Base-by-base conservation (phyloP, 2,888 invertebrate genomes). In the Spodoptera exigua region DNA sequence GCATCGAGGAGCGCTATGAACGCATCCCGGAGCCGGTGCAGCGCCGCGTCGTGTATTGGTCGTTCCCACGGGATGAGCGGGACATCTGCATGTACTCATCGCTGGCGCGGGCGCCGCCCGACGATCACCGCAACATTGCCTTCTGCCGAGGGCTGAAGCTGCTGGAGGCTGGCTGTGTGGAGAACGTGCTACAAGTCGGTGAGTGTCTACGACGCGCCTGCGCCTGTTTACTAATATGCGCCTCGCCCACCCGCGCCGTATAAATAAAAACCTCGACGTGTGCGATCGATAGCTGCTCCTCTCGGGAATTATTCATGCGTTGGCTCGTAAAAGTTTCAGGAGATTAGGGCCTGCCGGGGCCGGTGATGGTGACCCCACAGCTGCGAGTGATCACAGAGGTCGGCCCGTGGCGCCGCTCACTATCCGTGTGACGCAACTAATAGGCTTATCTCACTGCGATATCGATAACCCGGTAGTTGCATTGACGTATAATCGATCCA, bases 81-180 rank as follows among this genome's bases (percentile, higher is more conserved):
- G 97, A 97, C 94, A 97, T 98, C 89, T 97, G 97, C 93, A 97
- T 98, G 97, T 98, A 98, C 94, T 97, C 97, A 80, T 97, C 97
- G 78, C 95, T 97, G 92, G 94, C 94, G 84, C 90, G 95, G 67
- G 94, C 94, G 88, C 94, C 94, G 70, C 93, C 94, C 78, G 95
- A 95, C 86, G 97, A 97, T 93, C 96, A 96, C 89, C 96, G 97
- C 91, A 97, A 96, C 95, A 95, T 97, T 86, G 97, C 97, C 85
- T 98, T 97, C 95, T 96, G 97, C 94, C 97, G 97, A 89, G 98
- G 98, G 90, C 95, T 97, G 90, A 97, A 97, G 91, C 95, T 98
- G 83, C 95, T 97, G 78, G 97, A 98, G 89, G 95, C 95, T 79
- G 97, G 97, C 83, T 97, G 97, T 91, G 97, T 98, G 80, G 97